Evolutionary conservation across 2,797 vertebrate genomes (phyloP), one percentile per base, ranked within the genome.

Genomic region (Lagocephalus sceleratus): DNA sequence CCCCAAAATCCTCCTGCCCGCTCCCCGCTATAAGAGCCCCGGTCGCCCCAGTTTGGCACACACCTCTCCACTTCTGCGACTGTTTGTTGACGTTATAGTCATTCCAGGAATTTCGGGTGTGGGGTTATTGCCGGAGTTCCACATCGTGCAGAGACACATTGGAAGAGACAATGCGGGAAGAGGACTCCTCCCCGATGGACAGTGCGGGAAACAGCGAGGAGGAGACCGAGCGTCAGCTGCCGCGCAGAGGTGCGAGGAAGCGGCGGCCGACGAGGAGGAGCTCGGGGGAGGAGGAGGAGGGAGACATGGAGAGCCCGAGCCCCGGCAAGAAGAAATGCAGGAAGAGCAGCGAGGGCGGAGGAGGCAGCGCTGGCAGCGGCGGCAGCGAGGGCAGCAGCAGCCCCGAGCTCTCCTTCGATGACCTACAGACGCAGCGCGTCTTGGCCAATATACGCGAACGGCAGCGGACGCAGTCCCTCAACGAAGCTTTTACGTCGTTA

Each of bases 361-460:
- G 87, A 0, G 90, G 92, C 81, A 89, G 84, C 83, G 86, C 89
- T 67, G 90, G 87, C 87, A 92, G 92, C 83, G 89, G 89, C 66
- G 91, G 88, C 85, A 83, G 85, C 39, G 78, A 81, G 17, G 75
- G 73, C 55, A 82, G 80, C 73, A 83, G 80, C 76, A 83, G 86
- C 60, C 84, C 84, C 1, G 92, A 90, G 21, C 92, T 90, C 86
- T 96, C 94, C 1, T 94, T 94, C 85, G 96, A 97, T 73, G 95
- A 98, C 88, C 90, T 96, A 43, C 95, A 97, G 71, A 97, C 94
- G 7, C 95, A 98, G 86, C 91, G 96, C 82, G 95, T 96, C 77
- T 94, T 97, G 95, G 96, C 96, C 80, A 98, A 98, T 75, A 92
- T 98, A 73, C 93, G 96, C 76, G 96, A 98, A 85, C 88, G 96